Base-by-base conservation (phyloP, 2,888 invertebrate species). In the Bursaphelenchus okinawaensis region DNA sequence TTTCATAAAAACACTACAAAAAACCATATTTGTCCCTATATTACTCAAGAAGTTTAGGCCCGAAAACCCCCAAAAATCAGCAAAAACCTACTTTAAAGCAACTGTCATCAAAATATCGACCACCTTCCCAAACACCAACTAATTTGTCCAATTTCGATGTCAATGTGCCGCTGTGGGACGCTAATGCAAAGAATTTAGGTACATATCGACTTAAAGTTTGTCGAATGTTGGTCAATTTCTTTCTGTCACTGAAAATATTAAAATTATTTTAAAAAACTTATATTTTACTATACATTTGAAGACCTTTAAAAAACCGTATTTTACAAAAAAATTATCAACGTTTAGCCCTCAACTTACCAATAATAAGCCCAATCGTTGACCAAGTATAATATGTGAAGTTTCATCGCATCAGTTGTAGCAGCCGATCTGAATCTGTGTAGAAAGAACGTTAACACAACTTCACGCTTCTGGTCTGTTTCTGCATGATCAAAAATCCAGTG, bases 311-410 rank as follows among this genome's bases (percentile, higher is more conserved):
- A n/a, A n/a, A n/a, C n/a, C n/a, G n/a, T n/a, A n/a, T n/a, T n/a
- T n/a, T n/a, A n/a, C 61, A 59, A 27, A 29, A 27, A 9, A 26
- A 59, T 52, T 3, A 12, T 31, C n/a, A n/a, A n/a, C n/a, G n/a
- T n/a, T n/a, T n/a, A n/a, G n/a, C n/a, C n/a, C n/a, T n/a, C n/a
- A n/a, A 57, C 68, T 27, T 51, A 78, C 77, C 76, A 80, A 86
- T 96, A 94, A 85, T 96, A 95, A 62, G 98, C 87, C 70, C 98
- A 91, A 88, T 98, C 96, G 87, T 98, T 98, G 80, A 98, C 91
- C 82, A 98, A 88, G 87, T 98, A 98, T 84, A 98, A 93, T 84
- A 98, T 89, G 87, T 98, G 96, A 66, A 98, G 88, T 85, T 93
- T 91, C 85, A 92, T 90, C 74, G 89, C 89, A 87, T 96, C 96